These are phyloP conservation scores for Brachynemurus nebulosus DNA, from an alignment of 2,888 invertebrate species.

Conservation along the genomic window DNA sequence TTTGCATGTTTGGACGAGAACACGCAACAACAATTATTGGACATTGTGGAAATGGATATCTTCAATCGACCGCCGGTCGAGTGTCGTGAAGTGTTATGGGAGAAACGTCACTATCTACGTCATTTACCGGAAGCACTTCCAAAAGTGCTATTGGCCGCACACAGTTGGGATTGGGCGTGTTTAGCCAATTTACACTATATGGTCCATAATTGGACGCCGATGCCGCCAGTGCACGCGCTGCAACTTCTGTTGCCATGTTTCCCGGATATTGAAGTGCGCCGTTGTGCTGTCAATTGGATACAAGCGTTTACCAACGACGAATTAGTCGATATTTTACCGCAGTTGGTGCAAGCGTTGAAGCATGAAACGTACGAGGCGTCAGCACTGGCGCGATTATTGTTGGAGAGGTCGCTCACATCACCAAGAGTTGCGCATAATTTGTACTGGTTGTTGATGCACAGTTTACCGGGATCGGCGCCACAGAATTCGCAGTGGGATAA, in stretches of 20 bases:
- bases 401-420: slow-evolving; percentile 71
- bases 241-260: slow-evolving; percentile 88
- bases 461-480: slow-evolving; percentile 64
- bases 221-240: slow-evolving; percentile 79
- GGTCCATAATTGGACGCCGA: slow-evolving; percentile 72
- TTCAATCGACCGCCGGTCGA: slow-evolving; percentile 57
- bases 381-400: slow-evolving; percentile 63
- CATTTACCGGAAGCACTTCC: slow-evolving; percentile 73
- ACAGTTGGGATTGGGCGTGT: slow-evolving; percentile 84
- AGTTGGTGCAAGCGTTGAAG: slow-evolving; percentile 79
- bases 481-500: slow-evolving; percentile 30
- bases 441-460: slow-evolving; percentile 85
- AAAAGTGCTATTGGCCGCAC: slow-evolving; percentile 72
- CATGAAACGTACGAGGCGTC: slow-evolving; percentile 87
- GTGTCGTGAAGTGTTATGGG: slow-evolving; percentile 76
- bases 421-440: slow-evolving; percentile 88
- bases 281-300: slow-evolving; percentile 72
- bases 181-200: slow-evolving; percentile 76
- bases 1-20: slow-evolving; percentile 73
- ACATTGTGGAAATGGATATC: slow-evolving; percentile 61
- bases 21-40: slow-evolving; percentile 56
- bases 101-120: slow-evolving; percentile 80
- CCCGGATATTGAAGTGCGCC: slow-evolving; percentile 80
- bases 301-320: slow-evolving; percentile 71
- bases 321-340: slow-evolving; percentile 82